Conservation (phyloP, 1,140 invertebrate species). For the Hylaeus volcanicus region DNA sequence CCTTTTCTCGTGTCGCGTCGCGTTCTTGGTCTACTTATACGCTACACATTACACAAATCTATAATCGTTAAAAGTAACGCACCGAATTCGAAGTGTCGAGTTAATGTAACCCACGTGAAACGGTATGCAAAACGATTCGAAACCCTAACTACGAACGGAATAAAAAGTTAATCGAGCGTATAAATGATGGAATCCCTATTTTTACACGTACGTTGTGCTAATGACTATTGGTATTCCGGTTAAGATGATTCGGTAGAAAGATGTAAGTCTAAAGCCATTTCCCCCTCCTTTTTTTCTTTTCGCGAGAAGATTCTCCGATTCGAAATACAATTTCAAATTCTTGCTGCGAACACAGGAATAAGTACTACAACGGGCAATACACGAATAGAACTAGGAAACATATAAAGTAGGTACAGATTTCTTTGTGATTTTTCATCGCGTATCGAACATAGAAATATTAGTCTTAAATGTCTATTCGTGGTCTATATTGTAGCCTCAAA, state of each 20-base stretch:
- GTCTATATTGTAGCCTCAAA: constrained; percentile 90
- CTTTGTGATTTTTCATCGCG: constrained; percentile 38
- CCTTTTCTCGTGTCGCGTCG: constrained; percentile 8
- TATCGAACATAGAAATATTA: constrained; percentile 42
- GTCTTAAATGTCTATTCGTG: constrained; percentile 85
- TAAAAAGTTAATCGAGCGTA: background rate
- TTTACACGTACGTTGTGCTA: constrained; percentile 12
- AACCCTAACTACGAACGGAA: constrained; percentile 7
- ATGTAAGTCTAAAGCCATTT: background rate
- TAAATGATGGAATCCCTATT: background rate
- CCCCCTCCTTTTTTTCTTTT: too few species aligned
- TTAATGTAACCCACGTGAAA: constrained; percentile 43
- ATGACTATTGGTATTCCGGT: constrained; percentile 23
- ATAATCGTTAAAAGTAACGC: constrained; percentile 5
- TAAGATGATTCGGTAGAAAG: constrained; percentile 24
- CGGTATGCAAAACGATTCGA: constrained; percentile 4
- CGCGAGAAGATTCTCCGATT: background rate
- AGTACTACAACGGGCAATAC: constrained; percentile 52
- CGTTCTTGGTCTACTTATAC: constrained; percentile 36
- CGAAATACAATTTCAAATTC: constrained; percentile 17
- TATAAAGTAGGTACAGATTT: constrained; percentile 47
- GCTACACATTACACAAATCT: constrained; percentile 13
- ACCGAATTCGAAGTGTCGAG: constrained; percentile 14
- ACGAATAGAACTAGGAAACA: constrained; percentile 44
- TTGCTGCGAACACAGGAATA: constrained; percentile 28